These are phyloP conservation scores for Podabrus alpinus DNA, from an alignment of 2,888 invertebrate genomes.

Conservation along the genomic window DNA sequence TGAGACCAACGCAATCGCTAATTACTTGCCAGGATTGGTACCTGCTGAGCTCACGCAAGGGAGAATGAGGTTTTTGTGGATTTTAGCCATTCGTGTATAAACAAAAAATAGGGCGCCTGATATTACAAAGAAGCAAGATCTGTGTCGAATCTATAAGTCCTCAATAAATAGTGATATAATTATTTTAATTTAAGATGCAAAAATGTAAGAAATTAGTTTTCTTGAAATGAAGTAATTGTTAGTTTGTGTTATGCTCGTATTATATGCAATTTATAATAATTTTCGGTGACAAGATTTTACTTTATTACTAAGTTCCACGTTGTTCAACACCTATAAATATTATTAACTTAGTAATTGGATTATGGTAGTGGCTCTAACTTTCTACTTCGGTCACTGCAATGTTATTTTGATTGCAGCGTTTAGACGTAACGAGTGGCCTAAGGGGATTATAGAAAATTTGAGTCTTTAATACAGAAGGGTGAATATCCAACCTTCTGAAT, in stretches of 20 bases:
- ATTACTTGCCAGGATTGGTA: no score
- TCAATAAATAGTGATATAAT: no score
- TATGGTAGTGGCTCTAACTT: background rate
- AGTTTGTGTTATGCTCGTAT: no score
- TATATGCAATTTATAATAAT: background rate
- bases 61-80: no score
- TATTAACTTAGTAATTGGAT: background rate
- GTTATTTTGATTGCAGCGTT: background rate
- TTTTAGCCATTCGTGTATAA: no score
- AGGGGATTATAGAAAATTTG: background rate
- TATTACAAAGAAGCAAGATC: no score
- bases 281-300: background rate
- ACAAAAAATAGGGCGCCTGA: no score
- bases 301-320: background rate
- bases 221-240: background rate
- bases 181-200: background rate
- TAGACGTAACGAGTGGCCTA: background rate
- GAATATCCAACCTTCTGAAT: background rate
- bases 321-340: background rate
- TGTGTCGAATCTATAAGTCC: no score
- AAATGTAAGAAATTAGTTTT: background rate
- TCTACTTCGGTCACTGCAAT: background rate
- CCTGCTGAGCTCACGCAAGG: no score
- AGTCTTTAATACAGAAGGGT: background rate
- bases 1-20: no score